These are phyloP conservation scores for Haliaeetus leucogaster DNA, from an alignment of 2,113 vertebrate species.

Conservation along the genomic window DNA sequence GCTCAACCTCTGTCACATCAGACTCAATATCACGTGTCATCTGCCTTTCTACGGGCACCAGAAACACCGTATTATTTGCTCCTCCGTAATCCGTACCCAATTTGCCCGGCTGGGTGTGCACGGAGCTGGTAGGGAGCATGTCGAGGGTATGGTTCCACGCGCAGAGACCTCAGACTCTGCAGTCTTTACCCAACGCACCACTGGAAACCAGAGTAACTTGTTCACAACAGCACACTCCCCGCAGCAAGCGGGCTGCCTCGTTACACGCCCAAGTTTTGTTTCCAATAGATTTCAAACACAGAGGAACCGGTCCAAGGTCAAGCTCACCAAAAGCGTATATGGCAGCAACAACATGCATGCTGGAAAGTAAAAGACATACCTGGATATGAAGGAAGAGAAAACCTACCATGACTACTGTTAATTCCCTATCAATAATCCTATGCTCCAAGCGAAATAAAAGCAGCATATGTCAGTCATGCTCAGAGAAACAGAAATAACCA, in stretches of 20 bases:
- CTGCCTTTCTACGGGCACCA: neutral
- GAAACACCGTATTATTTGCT: neutral
- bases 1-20: neutral
- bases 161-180: neutral
- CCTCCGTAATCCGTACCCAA: neutral
- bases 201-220: neutral
- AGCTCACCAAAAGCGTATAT: neutral
- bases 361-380: neutral
- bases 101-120: neutral
- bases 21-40: fast-evolving
- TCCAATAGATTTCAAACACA: neutral
- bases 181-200: neutral
- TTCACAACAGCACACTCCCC: neutral
- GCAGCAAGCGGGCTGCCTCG: neutral
- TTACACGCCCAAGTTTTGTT: neutral
- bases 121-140: neutral
- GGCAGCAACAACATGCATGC: neutral
- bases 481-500: neutral
- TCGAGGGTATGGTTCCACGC: neutral
- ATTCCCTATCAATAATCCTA: neutral
- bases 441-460: neutral
- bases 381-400: neutral
- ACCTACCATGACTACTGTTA: neutral
- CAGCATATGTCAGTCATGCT: neutral
- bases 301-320: neutral